These are phyloP conservation scores for Parapristionchus giblindavisi DNA, from an alignment of 2,888 invertebrate species.

Conservation along the genomic window DNA sequence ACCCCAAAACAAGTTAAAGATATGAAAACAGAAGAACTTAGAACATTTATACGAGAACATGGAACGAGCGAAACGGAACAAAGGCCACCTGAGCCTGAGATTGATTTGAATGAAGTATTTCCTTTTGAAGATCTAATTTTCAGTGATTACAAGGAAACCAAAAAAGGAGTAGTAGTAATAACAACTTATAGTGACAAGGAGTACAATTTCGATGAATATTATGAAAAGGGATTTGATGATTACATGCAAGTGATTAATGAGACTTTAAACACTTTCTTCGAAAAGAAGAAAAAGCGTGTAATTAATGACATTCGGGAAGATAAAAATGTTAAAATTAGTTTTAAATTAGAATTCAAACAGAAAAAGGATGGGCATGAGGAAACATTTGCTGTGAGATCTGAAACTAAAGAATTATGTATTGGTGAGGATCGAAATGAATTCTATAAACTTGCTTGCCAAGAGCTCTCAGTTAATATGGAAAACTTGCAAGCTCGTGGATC, in stretches of 20 bases:
- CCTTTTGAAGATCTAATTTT: conserved; percentile 44
- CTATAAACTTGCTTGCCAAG: conserved; percentile 40
- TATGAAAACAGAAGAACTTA: conserved; percentile 31
- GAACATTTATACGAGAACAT: conserved; percentile 29
- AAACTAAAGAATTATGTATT: conserved; percentile 39
- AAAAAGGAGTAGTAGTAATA: conserved; percentile 36
- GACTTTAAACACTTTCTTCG: conserved; percentile 40
- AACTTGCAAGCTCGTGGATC: conserved; percentile 41
- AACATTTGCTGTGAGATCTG: conserved; percentile 28
- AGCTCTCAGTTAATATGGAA: conserved; percentile 41
- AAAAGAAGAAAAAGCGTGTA: conserved; percentile 42
- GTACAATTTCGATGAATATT: conserved; percentile 36
- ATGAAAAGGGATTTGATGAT: conserved; percentile 37
- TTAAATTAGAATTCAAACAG: conserved; percentile 38
- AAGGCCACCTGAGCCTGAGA: neutral
- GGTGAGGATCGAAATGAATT: conserved; percentile 42
- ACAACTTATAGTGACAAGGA: conserved; percentile 42
- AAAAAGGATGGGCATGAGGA: conserved; percentile 39
- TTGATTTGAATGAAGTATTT: conserved; percentile 40
- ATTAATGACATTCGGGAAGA: conserved; percentile 42
- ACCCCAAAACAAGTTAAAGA: conserved; percentile 26
- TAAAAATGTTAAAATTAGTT: conserved; percentile 42
- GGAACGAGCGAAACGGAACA: conserved; percentile 1
- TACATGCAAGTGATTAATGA: conserved; percentile 35
- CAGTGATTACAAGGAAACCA: conserved; percentile 44